Evolutionary conservation across 2,888 invertebrate genomes (phyloP), one percentile per base, ranked within the genome.

Genomic region (Deilephila elpenor): DNA sequence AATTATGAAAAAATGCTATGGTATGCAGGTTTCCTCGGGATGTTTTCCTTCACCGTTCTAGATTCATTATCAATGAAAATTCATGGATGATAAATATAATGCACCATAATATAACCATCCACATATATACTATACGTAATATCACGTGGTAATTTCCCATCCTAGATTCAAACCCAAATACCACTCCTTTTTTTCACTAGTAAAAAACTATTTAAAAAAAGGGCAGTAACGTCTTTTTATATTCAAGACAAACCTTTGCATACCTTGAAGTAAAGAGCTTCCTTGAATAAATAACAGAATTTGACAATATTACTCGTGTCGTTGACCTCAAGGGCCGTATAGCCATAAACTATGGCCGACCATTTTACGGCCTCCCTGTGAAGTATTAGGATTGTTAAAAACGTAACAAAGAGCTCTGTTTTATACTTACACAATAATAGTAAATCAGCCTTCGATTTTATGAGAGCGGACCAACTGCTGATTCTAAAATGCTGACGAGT

Each of bases 361-460:
- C 37, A 62, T 44, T 67, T 67, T 67, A 67, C 44, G 17, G 51
- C 25, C 67, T 44, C 51, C 64, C 64, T 25, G 44, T 67, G 67
- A 67, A 44, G 67, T 67, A 67, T 67, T 51, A 67, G 67, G 44
- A 67, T 67, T 67, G 67, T 67, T 67, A 67, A 64, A 64, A 67
- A 25, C 67, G 67, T 67, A 67, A 67, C 67, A 67, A 51, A 67
- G 62, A 37, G n/a, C 37, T 14, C 44, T 67, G 51, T 67, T 67
- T 67, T 62, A 62, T 62, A 37, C 34, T 62, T 34, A 7, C 56
- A 44, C 20, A 44, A 37, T 67, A 25, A 67, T 67, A 67, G 25
- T 67, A 51, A 67, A 67, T 67, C 51, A 67, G 20, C n/a, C 8
- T 64, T 64, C 64, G 51, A 51, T 56, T n/a, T 67, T 67, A 67